phyloP scores from a whole-genome alignment of 2,888 invertebrate species.

The Pseudococcus longispinus region DNA sequence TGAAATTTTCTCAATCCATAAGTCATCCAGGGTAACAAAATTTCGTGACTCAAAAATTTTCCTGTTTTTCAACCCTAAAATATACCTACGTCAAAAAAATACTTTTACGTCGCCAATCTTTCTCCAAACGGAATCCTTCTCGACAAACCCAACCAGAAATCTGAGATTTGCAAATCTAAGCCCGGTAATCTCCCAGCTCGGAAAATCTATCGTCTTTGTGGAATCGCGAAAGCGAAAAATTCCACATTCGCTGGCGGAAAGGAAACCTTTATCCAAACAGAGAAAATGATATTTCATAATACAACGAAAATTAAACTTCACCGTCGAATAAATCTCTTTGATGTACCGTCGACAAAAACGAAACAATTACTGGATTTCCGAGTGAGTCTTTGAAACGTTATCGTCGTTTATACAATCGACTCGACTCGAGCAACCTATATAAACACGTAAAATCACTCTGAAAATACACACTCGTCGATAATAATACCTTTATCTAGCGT shows the following conservation, averaged over 20 bases:
- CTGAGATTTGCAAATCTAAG: background rate
- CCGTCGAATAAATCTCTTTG: constrained; percentile 7
- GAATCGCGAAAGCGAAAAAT: constrained; percentile 5
- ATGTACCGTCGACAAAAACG: background rate
- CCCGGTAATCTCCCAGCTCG: background rate
- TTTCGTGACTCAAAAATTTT: too few species aligned
- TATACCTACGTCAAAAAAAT: too few species aligned
- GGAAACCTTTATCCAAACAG: background rate
- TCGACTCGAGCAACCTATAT: background rate
- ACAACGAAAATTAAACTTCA: background rate
- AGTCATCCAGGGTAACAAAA: too few species aligned
- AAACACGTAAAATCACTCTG: background rate
- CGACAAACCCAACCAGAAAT: background rate
- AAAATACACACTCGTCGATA: background rate
- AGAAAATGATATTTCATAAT: background rate
- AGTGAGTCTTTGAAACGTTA: constrained; percentile 10
- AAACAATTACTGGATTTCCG: constrained; percentile 15
- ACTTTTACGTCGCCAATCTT: too few species aligned
- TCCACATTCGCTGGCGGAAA: background rate
- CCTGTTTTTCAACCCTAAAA: too few species aligned
- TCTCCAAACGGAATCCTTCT: background rate
- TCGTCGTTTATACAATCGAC: constrained; percentile 4
- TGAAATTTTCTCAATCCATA: too few species aligned
- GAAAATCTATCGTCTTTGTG: background rate
- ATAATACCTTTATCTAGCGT: background rate